These are phyloP conservation scores for Lucinisca nassula DNA, from an alignment of 2,888 invertebrate genomes.

Conservation along the genomic window DNA sequence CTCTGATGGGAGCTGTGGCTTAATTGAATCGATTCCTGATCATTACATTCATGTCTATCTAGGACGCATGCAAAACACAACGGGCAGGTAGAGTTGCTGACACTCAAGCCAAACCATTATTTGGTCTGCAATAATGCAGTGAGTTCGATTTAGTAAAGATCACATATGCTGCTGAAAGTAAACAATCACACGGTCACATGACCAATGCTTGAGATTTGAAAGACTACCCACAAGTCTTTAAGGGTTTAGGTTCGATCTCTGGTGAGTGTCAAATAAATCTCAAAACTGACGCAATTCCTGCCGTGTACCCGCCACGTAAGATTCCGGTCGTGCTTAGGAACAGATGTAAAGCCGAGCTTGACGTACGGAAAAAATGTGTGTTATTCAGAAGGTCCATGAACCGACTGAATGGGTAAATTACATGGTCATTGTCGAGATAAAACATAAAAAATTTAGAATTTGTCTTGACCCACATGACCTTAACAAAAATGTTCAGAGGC, in stretches of 20 bases:
- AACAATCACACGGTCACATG: background rate
- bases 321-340: slow-evolving; percentile 28
- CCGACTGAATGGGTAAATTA: background rate
- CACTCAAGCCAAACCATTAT: too few relatives aligned
- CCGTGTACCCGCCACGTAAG: slow-evolving; percentile 24
- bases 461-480: too few relatives aligned
- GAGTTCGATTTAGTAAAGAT: too few relatives aligned
- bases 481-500: slow-evolving; percentile 42
- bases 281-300: slow-evolving; percentile 22
- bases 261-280: slow-evolving; percentile 15
- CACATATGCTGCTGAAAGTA: too few relatives aligned
- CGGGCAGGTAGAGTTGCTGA: too few relatives aligned
- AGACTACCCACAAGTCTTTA: slow-evolving; percentile 7
- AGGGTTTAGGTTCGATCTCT: slow-evolving; percentile 17
- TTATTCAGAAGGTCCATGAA: background rate
- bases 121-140: too few relatives aligned
- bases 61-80: too few relatives aligned
- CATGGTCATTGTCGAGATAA: background rate
- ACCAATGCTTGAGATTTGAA: background rate
- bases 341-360: slow-evolving; percentile 14
- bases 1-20: too few relatives aligned
- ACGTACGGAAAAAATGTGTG: slow-evolving; percentile 19
- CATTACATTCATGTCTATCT: too few relatives aligned
- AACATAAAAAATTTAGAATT: slow-evolving; percentile 62
- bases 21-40: too few relatives aligned